These are phyloP conservation scores for Agelaius tricolor DNA, from an alignment of 2,113 vertebrate genomes.

Conservation along the genomic window DNA sequence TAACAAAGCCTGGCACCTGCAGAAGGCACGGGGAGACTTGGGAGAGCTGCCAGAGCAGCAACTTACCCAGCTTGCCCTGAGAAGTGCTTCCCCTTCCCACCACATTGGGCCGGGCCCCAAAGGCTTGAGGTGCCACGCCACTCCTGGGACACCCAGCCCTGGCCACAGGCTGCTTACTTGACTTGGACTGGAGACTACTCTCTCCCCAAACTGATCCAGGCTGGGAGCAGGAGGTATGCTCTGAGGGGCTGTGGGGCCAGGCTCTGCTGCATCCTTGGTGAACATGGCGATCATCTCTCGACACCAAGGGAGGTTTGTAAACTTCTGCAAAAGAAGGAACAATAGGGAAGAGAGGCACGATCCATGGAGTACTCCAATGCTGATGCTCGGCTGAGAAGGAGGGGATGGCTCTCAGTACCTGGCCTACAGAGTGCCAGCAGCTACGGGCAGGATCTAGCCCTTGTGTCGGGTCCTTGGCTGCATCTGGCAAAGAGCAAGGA, in stretches of 20 bases:
- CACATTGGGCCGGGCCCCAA: neutral
- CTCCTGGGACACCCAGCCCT: neutral
- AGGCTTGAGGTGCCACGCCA: rapidly evolving
- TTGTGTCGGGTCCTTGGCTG: rapidly evolving
- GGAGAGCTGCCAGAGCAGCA: neutral
- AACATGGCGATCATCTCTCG: neutral
- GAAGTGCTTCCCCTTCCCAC: neutral
- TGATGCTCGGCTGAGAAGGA: neutral
- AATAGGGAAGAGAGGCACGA: neutral
- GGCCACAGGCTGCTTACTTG: neutral
- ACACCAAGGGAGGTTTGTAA: neutral
- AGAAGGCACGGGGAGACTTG: neutral
- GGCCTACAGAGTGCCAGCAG: neutral
- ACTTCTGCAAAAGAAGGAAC: neutral
- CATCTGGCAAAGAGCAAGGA: neutral
- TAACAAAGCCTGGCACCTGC: neutral
- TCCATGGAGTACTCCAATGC: rapidly evolving
- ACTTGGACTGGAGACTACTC: neutral
- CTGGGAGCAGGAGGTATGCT: neutral
- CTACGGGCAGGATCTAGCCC: rapidly evolving
- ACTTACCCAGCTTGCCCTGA: neutral
- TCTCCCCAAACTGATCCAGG: neutral
- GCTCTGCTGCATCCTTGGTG: neutral
- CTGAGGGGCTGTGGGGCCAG: neutral
- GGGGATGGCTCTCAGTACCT: neutral